Percentiles rank a stretch among this genome's conserved stretches.
Conservation (phyloP, 2,797 vertebrate species). For the Mus minutoides region DNA sequence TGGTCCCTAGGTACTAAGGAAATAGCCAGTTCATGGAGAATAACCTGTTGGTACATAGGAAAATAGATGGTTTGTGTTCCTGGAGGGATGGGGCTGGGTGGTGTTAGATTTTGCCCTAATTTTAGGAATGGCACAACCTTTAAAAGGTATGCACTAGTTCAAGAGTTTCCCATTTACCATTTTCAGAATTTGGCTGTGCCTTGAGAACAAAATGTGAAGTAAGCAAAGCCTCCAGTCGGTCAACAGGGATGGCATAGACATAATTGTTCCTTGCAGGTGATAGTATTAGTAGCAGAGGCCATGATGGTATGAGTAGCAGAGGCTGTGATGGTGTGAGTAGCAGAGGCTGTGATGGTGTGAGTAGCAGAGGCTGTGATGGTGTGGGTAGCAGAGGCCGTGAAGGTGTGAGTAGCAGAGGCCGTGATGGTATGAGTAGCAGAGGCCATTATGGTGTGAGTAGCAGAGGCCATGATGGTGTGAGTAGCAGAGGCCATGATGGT, state of each 20-base stretch:
- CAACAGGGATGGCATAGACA: background rate
- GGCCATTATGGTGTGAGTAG: no score
- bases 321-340: no score
- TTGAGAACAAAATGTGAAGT: no score
- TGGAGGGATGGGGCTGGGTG: no score
- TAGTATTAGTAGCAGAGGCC: no score
- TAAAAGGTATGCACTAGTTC: background rate
- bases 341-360: no score
- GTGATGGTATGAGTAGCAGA: no score
- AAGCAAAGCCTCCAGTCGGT: background rate
- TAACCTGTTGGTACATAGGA: background rate
- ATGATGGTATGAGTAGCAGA: no score
- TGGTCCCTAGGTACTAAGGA: background rate
- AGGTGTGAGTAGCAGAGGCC: no score
- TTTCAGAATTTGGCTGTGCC: background rate
- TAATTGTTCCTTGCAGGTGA: rapidly evolving
- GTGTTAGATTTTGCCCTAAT: background rate
- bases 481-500: background rate
- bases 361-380: background rate
- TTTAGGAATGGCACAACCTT: background rate
- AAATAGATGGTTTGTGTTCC: background rate
- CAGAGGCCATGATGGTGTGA: background rate
- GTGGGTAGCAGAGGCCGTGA: no score
- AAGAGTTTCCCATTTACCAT: background rate
- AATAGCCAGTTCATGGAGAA: background rate